Base-by-base conservation (phyloP, 2,113 vertebrate genomes). In the Lampris incognitus region DNA sequence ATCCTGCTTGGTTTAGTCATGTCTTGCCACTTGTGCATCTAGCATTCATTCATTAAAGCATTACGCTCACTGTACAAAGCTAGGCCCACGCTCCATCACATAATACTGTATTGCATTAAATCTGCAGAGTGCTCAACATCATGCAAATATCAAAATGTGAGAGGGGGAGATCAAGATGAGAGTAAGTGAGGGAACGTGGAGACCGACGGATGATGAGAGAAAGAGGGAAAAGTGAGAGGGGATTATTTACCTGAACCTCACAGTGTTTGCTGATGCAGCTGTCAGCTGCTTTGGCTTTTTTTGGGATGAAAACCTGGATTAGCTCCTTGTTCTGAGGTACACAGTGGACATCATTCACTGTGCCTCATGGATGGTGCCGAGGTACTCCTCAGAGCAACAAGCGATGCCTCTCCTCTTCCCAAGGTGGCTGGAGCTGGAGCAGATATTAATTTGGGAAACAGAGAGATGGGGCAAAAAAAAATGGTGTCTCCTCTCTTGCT, bases 251-350 rank as follows among this genome's bases (percentile, higher is more conserved):
- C 87, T 91, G 85, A 83, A 85, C 75, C 82, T 68, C n/a, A 11
- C 61, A 88, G 80, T 76, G 63, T 89, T 87, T 87, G 81, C 81
- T 80, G 85, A 84, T 80, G 84, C 78, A 76, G 79, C 75, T 85
- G 74, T 80, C 85, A 82, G 83, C 85, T 91, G 87, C 86, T 89
- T 83, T 83, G 78, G 83, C 88, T 74, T 82, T 74, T 82, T 75
- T 84, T 69, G 83, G 73, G 91, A 88, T 81, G 71, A 84, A 83
- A 87, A 76, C 70, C 79, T 85, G 81, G 39, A 86, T 83, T 69
- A 76, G 81, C 84, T 88, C 69, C 78, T 64, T 81, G 76, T 84
- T 74, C 66, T 79, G 81, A 80, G 79, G 66, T 50, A 37, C 71
- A 81, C 77, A 78, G 72, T 87, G 79, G 83, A 76, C 83, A 86